Base-by-base conservation (phyloP, 2,797 vertebrate genomes). In the Geotria australis region DNA sequence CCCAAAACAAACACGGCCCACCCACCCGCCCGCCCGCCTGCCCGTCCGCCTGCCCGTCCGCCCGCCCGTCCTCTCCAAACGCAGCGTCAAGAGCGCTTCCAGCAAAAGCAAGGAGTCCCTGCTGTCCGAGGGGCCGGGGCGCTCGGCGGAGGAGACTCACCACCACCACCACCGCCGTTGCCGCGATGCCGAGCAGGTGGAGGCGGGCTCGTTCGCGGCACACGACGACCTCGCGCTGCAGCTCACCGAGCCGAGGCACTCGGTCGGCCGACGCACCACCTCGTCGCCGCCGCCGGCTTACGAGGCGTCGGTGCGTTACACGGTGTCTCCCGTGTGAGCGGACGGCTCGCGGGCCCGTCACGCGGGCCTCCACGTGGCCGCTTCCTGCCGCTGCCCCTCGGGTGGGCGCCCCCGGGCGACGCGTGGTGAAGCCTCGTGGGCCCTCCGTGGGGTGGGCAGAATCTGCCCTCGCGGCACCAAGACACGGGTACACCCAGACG, bases 71-170 rank as follows among this genome's bases (percentile, higher is more conserved):
- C 15, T 49, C 15, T 53, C 49, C 49, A 12, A 12, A 53, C 12
- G 49, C 49, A 7, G 48, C 64, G 89, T 83, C 3, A 56, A 81
- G 62, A 73, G 74, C 61, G 61, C 66, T 24, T 71, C 70, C 61
- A 72, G 72, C 47, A 75, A 73, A 64, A 73, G 72, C 57, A 73
- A 66, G 62, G 74, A 72, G 57, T 73, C 68, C 0, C 68, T 69
- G 60, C 65, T 69, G 5, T 63, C 64, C 0, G 68, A 68, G 49
- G 24, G 24, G 24, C 24, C 24, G 24, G 24, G 24, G 24, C 24
- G 24, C 24, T 38, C 24, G 38, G 24, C 24, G 24, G 24, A 38
- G 24, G 24, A 38, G 24, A 24, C 24, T 24, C 24, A 38, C 38
- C 24, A 38, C 24, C 24, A 38, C 24, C 24, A 38, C 24, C 24